phyloP scores from a whole-genome alignment of 1,140 invertebrate genomes.

The Asobara japonica region DNA sequence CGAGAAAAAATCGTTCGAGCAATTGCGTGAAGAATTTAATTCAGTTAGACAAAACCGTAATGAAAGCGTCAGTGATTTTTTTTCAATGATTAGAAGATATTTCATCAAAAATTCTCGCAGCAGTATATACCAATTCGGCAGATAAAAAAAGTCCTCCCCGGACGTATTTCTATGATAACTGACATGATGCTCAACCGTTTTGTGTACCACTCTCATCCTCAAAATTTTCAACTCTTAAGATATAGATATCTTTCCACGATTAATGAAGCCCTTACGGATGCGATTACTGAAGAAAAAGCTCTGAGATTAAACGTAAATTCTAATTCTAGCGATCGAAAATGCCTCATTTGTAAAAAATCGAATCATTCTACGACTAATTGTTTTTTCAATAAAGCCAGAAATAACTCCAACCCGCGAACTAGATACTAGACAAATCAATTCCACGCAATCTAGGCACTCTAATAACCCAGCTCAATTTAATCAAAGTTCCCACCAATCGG shows the following conservation, averaged over 20 bases:
- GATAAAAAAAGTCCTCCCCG: no score
- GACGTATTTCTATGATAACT: no score
- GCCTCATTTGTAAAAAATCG: background rate
- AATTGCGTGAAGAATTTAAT: no score
- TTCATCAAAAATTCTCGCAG: no score
- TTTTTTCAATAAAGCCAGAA: background rate
- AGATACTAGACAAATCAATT: background rate
- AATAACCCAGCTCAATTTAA: background rate
- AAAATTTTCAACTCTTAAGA: background rate
- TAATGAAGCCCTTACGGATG: background rate
- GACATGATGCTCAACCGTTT: no score
- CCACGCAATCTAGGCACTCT: background rate
- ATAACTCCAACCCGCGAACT: background rate
- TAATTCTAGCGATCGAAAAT: background rate
- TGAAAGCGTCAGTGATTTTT: no score
- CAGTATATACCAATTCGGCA: no score
- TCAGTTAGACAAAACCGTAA: no score
- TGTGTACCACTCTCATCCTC: no score
- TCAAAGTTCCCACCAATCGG: background rate
- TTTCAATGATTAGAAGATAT: no score
- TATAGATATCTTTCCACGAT: background rate
- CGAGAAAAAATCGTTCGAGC: no score
- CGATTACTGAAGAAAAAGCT: background rate
- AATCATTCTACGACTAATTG: background rate
- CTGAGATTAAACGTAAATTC: background rate